A percentile compares a stretch with the other conserved stretches of the same genome.
Evolutionary conservation across 2,113 vertebrate species (phyloP).

Genomic region (Cololabis saira): DNA sequence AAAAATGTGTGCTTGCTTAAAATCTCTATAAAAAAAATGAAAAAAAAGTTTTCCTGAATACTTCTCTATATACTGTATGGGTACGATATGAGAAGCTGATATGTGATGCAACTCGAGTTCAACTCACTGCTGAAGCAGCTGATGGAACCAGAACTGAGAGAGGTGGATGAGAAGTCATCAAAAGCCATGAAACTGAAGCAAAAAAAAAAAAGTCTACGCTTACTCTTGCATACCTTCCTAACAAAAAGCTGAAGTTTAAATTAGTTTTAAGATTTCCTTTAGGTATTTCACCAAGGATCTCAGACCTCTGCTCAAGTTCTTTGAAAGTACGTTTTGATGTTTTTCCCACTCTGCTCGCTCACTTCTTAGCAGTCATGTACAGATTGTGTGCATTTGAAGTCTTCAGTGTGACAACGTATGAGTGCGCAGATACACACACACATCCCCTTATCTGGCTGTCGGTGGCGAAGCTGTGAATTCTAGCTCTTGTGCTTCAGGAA

Average conservation of each 20-base stretch:
- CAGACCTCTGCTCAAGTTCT: neutral
- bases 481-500: neutral
- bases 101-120: neutral
- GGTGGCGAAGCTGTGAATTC: neutral
- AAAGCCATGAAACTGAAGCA: slow-evolving; percentile 4
- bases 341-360: slow-evolving; percentile 24
- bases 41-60: neutral
- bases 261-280: neutral
- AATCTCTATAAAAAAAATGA: neutral
- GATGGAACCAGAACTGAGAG: slow-evolving; percentile 23
- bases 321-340: slow-evolving; percentile 26
- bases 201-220: slow-evolving; percentile 9
- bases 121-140: slow-evolving; percentile 4
- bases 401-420: neutral
- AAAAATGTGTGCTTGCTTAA: too few relatives aligned
- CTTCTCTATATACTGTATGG: neutral
- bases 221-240: neutral
- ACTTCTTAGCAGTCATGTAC: neutral
- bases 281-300: slow-evolving; percentile 1
- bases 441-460: neutral
- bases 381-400: too few relatives aligned
- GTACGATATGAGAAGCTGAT: slow-evolving; percentile 6
- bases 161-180: slow-evolving; percentile 32
- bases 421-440: neutral
- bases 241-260: slow-evolving; percentile 1